These are phyloP conservation scores for Melanotaenia trifasciata DNA, from an alignment of 2,797 vertebrate genomes.

Conservation along the genomic window DNA sequence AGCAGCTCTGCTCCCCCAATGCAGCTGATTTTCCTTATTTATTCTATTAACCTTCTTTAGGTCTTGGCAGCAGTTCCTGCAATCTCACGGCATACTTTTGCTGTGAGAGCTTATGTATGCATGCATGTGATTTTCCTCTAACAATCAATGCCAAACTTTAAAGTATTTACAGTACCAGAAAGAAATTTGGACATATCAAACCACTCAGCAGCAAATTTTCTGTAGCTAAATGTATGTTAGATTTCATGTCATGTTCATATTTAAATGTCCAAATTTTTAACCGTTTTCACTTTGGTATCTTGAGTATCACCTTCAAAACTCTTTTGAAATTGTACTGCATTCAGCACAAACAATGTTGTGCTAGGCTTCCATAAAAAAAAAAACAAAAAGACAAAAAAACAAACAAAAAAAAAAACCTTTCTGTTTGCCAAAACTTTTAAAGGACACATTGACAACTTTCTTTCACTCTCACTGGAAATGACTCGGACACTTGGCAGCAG, in stretches of 20 bases:
- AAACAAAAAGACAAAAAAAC: too few relatives aligned
- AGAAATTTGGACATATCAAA: neutral
- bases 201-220: neutral
- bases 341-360: neutral
- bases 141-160: neutral
- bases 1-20: neutral
- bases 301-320: neutral
- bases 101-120: neutral
- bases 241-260: neutral
- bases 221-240: neutral
- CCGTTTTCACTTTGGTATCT: neutral
- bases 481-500: slow-evolving; percentile 19
- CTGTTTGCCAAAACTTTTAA: neutral
- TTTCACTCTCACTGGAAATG: slow-evolving; percentile 12
- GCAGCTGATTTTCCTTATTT: neutral
- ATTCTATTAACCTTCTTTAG: neutral
- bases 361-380: neutral
- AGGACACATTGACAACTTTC: neutral
- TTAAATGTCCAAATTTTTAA: neutral
- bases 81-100: neutral
- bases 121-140: neutral
- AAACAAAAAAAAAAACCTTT: neutral
- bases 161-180: neutral
- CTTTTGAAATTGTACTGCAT: neutral
- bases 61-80: neutral